A percentile compares a stretch with the other conserved stretches of the same genome.
These are phyloP conservation scores for Lutraria lutraria DNA, from an alignment of 2,888 invertebrate genomes.

Conservation along the genomic window DNA sequence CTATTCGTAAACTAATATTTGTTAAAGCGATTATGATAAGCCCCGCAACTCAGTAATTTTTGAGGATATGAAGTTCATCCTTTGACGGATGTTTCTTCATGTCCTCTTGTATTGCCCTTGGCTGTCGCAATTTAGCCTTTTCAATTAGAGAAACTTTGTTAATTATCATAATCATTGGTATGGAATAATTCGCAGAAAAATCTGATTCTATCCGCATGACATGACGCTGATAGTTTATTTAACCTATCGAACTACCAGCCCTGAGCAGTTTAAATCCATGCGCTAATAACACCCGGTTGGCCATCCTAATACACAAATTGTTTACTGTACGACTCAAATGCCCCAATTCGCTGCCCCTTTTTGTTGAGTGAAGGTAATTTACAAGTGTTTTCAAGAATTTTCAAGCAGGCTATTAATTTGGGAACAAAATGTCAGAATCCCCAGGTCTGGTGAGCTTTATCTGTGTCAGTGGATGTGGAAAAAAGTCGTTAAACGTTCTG, in stretches of 20 bases:
- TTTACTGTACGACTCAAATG: background rate
- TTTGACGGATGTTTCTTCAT: background rate
- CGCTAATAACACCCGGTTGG: no score
- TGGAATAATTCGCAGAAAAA: background rate
- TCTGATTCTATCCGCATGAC: background rate
- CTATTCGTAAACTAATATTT: background rate
- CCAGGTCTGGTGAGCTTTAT: conserved; percentile 29
- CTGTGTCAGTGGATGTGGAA: conserved; percentile 44
- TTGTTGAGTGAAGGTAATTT: conserved; percentile 22
- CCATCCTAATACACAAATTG: background rate
- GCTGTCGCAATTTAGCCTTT: background rate
- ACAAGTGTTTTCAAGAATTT: conserved; percentile 27
- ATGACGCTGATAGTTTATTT: background rate
- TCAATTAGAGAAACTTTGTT: background rate
- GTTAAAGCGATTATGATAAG: background rate
- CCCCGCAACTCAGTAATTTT: background rate
- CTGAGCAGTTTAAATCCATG: no score
- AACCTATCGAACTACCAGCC: background rate
- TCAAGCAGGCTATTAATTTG: conserved; percentile 35
- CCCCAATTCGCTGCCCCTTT: conserved; percentile 19
- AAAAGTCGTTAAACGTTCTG: conserved; percentile 27
- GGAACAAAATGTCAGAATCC: conserved; percentile 22
- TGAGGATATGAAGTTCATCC: background rate
- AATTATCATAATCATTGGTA: background rate
- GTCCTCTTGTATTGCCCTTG: background rate